Conservation (phyloP, 2,113 vertebrate species). For the Sinocyclocheilus anophthalmus region DNA sequence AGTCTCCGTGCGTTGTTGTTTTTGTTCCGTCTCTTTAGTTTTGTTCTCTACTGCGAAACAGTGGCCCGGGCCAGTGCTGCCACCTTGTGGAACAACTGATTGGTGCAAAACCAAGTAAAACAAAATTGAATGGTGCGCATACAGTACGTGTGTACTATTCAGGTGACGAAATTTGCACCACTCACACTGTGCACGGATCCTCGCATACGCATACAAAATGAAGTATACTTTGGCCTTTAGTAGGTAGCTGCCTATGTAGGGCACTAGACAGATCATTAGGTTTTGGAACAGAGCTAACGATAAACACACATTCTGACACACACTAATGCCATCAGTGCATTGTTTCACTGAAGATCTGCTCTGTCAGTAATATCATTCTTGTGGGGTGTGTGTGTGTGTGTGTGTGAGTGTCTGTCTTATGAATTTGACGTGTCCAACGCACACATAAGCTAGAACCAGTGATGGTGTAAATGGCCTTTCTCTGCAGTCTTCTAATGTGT, state of each 20-base stretch:
- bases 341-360: neutral
- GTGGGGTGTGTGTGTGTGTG: neutral
- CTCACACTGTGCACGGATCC: neutral
- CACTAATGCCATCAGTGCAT: neutral
- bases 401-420: neutral
- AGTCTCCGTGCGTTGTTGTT: no score
- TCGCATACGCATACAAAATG: neutral
- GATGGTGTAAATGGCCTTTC: conserved; percentile 57
- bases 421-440: conserved; percentile 8
- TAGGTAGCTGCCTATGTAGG: neutral
- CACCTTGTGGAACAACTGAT: neutral
- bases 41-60: no score
- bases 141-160: no score
- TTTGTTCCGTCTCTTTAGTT: no score
- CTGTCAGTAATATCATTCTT: conserved; percentile 8
- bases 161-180: neutral
- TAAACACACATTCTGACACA: neutral
- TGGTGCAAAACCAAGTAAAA: neutral
- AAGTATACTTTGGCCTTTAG: neutral
- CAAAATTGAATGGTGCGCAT: neutral
- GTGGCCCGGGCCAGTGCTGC: no score
- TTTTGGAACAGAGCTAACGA: neutral
- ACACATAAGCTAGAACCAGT: no score
- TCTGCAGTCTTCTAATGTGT: conserved; percentile 24
- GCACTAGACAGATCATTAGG: neutral